phyloP scores from a whole-genome alignment of 2,797 vertebrate species.

The Esox masquinongy region DNA sequence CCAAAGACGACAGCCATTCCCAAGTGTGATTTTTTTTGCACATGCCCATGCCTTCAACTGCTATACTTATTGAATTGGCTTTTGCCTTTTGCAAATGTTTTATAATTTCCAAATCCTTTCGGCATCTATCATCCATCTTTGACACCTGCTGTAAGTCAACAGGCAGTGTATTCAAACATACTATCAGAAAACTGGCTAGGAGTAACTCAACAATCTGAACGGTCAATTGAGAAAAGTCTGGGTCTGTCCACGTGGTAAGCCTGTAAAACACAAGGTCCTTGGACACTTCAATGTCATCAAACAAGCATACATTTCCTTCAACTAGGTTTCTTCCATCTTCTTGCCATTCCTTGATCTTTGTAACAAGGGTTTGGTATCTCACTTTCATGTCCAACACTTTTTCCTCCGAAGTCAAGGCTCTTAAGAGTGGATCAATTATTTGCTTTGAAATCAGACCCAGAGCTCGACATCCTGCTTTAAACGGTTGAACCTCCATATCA shows the following conservation, averaged over 20 bases:
- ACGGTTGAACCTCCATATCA: background rate
- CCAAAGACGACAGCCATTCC: conserved; percentile 7
- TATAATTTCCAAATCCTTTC: background rate
- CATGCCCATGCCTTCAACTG: background rate
- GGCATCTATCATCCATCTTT: background rate
- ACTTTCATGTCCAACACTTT: conserved; percentile 3
- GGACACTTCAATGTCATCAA: conserved; percentile 4
- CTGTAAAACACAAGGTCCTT: background rate
- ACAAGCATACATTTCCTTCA: background rate
- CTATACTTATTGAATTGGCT: background rate
- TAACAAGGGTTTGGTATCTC: conserved; percentile 4
- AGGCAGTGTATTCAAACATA: background rate
- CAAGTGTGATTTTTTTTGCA: background rate
- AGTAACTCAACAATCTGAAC: background rate
- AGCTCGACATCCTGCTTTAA: conserved; percentile 12
- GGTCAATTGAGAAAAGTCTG: background rate
- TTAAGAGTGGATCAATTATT: conserved; percentile 9
- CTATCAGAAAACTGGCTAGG: background rate
- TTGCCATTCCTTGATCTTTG: conserved; percentile 9
- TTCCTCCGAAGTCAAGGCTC: background rate
- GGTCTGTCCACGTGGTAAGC: background rate
- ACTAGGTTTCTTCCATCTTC: background rate
- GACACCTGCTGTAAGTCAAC: background rate
- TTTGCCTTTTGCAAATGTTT: background rate
- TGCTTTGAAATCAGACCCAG: conserved; percentile 2